Percentiles rank a stretch among this genome's conserved stretches.
Evolutionary conservation across 2,797 vertebrate species (phyloP).

Genomic region (Okamejei kenojei): DNA sequence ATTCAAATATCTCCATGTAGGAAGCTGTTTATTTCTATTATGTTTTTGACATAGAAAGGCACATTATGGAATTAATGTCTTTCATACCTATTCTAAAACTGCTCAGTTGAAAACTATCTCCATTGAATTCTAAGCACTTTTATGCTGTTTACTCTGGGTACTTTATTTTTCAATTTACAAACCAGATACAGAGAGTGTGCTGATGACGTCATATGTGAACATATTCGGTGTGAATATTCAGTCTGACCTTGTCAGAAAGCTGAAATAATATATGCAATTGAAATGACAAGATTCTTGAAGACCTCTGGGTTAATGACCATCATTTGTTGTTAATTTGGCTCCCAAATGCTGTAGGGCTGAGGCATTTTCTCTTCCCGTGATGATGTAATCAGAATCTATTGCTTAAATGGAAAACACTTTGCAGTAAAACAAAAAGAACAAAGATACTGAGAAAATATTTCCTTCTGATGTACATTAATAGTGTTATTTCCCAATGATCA

Average conservation of each 20-base stretch:
- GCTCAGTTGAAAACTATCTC: neutral
- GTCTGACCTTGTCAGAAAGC: constrained; percentile 21
- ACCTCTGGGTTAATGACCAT: constrained; percentile 24
- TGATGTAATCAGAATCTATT: constrained; percentile 24
- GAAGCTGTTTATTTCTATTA: constrained; percentile 18
- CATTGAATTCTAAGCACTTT: constrained; percentile 5
- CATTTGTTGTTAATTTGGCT: constrained; percentile 22
- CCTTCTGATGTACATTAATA: neutral
- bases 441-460: neutral
- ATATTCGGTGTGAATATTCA: neutral
- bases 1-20: neutral
- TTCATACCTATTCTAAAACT: neutral
- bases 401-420: neutral
- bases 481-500: neutral
- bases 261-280: constrained; percentile 33
- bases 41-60: neutral
- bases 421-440: neutral
- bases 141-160: neutral
- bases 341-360: neutral
- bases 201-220: constrained; percentile 7
- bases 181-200: too few species aligned
- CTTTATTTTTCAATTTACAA: neutral
- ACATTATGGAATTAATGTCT: neutral
- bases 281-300: constrained; percentile 26
- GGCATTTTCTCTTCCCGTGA: neutral